Conservation (phyloP, 2,888 invertebrate genomes). For the Eustalomyia histrio region DNA sequence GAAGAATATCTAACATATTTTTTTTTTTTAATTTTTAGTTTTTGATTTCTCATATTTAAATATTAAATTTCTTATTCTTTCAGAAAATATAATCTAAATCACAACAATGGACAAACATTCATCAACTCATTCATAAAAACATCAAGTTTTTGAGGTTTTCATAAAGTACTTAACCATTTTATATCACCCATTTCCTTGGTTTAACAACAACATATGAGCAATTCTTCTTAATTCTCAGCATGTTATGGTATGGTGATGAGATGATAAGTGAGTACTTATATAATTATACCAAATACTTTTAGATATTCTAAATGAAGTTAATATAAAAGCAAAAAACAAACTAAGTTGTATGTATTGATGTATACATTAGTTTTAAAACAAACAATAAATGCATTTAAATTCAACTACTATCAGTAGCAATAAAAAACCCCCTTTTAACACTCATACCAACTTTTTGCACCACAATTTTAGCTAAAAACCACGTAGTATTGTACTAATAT, state of each 20-base stretch:
- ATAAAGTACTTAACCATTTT: not conserved
- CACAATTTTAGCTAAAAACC: not conserved
- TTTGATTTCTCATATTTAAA: too few relatives aligned
- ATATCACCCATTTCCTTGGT: not conserved
- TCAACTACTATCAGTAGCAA: not conserved
- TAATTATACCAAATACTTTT: too few relatives aligned
- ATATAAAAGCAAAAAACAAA: too few relatives aligned
- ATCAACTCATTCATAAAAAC: not conserved
- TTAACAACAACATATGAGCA: not conserved
- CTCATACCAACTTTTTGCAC: not conserved
- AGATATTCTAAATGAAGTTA: too few relatives aligned
- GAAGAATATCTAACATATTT: too few relatives aligned
- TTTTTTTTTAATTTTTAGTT: too few relatives aligned
- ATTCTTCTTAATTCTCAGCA: too few relatives aligned
- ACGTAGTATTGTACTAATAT: not conserved
- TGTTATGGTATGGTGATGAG: not conserved
- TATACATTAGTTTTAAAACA: slow-evolving; percentile 7
- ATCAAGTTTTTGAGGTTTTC: not conserved
- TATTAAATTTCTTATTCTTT: too few relatives aligned
- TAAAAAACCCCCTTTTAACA: not conserved
- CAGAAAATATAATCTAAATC: not conserved
- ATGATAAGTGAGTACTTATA: not conserved
- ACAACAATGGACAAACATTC: not conserved
- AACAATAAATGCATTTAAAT: slow-evolving; percentile 18
- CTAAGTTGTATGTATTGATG: not conserved